These are phyloP conservation scores for Myiotriccus ornatus DNA, from an alignment of 2,797 vertebrate genomes.

Conservation along the genomic window DNA sequence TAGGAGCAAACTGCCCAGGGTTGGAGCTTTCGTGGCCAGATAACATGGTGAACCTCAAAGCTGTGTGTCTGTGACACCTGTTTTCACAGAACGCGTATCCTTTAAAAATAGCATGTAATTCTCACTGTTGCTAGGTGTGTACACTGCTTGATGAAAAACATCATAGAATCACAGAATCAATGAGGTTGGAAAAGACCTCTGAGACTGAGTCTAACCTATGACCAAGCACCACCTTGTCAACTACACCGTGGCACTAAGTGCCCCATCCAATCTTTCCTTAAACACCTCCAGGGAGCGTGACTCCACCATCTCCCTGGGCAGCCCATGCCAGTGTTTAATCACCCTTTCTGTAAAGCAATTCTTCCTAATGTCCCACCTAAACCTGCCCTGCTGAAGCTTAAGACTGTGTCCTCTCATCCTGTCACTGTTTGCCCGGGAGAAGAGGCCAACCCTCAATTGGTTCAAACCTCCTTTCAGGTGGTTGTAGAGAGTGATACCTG, in stretches of 20 bases:
- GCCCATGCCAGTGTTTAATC: neutral
- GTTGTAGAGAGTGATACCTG: neutral
- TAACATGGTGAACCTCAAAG: neutral
- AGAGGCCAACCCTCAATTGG: neutral
- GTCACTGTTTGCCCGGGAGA: neutral
- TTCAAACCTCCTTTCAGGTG: neutral
- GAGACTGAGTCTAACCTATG: neutral
- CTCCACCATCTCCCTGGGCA: neutral
- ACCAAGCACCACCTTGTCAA: neutral
- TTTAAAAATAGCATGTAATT: neutral
- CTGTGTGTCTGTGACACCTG: neutral
- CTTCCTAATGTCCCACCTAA: neutral
- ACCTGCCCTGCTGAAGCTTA: neutral
- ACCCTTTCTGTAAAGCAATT: neutral
- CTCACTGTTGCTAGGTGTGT: neutral
- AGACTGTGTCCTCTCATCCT: neutral
- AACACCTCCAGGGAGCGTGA: neutral
- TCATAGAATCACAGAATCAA: neutral
- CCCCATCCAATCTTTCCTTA: neutral
- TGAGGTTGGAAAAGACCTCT: neutral
- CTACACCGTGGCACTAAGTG: neutral
- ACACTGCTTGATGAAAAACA: neutral
- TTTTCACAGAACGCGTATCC: neutral
- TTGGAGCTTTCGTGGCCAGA: neutral
- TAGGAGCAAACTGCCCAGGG: neutral